phyloP scores from a whole-genome alignment of 1,140 invertebrate genomes.

The Eupristina koningsbergeri region DNA sequence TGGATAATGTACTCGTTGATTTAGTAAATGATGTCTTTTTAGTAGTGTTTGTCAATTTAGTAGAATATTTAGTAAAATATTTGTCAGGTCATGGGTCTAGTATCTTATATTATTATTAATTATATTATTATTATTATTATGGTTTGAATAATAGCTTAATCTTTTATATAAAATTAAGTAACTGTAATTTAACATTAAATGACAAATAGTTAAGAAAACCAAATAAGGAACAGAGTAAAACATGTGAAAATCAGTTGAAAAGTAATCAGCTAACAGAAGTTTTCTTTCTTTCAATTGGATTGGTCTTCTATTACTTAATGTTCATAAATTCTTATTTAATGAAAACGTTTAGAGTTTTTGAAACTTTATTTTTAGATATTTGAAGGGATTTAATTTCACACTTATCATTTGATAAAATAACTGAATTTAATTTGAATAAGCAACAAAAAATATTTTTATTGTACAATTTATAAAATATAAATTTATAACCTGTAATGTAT shows the following conservation, averaged over 20 bases:
- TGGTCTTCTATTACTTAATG: neutral
- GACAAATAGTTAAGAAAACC: neutral
- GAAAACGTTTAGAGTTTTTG: neutral
- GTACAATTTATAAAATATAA: too few relatives aligned
- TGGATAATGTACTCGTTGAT: too few relatives aligned
- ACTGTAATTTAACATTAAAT: neutral
- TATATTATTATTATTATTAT: too few relatives aligned
- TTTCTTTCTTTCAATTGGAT: neutral
- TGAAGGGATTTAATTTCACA: neutral
- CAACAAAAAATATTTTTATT: too few relatives aligned
- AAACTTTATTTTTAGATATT: conserved; percentile 7
- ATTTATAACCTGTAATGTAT: too few relatives aligned
- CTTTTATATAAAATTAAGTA: neutral
- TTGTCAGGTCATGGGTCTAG: too few relatives aligned
- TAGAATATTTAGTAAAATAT: too few relatives aligned
- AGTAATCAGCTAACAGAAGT: conserved; percentile 7
- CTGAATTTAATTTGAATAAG: too few relatives aligned
- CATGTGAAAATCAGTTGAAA: conserved; percentile 7
- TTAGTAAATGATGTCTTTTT: too few relatives aligned
- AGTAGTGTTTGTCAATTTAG: too few relatives aligned
- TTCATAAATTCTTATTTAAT: conserved; percentile 33
- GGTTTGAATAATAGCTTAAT: too few relatives aligned
- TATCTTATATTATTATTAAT: too few relatives aligned
- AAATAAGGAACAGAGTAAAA: neutral
- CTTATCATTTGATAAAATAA: neutral